Evolutionary conservation across 2,113 vertebrate species (phyloP), one percentile per base, ranked within the genome.

Genomic region (Microtus richardsoni): DNA sequence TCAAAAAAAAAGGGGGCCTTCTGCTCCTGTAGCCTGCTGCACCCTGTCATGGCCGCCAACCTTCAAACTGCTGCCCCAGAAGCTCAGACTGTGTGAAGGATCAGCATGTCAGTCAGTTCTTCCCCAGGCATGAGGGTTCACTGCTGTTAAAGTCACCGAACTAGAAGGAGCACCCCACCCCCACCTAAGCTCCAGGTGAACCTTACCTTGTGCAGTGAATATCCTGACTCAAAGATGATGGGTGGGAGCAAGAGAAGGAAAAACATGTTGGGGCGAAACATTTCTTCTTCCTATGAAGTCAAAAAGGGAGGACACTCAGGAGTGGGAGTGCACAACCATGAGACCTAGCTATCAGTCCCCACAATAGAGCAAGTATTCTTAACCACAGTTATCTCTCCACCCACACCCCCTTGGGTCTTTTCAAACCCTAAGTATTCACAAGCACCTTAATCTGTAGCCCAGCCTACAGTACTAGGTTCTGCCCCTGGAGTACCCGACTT

Each of bases 201-300:
- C n/a, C 98, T 98, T 96, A 99, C 99, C 99, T 99, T 99, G 94
- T 99, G 99, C 82, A 99, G 98, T 4, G 99, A 99, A 97, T 99
- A 99, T 93, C 99, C 99, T 2, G 99, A 99, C 96, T 99, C 99
- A 98, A 99, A 99, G 98, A 99, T 99, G 95, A 99, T 99, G 33
- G 99, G 99, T 3, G 99, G 99, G 89, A 99, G 99, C 87, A 99
- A 98, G 95, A 99, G 98, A 77, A 99, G 99, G 98, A 99, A 99
- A 98, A 99, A 99, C 99, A 99, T 99, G 98, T 99, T 99, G 95
- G 99, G 99, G 49, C 99, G 99, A 98, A 99, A 99, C 99, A 99
- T 99, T 97, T 99, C 99, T 98, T 99, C 99, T 97, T 99, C 99
- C 99, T 99, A 95, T 1, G 97, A 98, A 98, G 33, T 98, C 26